These are phyloP conservation scores for Amphiura filiformis DNA, from an alignment of 35 echinoderm and acorn worm genomes.

Conservation along the genomic window DNA sequence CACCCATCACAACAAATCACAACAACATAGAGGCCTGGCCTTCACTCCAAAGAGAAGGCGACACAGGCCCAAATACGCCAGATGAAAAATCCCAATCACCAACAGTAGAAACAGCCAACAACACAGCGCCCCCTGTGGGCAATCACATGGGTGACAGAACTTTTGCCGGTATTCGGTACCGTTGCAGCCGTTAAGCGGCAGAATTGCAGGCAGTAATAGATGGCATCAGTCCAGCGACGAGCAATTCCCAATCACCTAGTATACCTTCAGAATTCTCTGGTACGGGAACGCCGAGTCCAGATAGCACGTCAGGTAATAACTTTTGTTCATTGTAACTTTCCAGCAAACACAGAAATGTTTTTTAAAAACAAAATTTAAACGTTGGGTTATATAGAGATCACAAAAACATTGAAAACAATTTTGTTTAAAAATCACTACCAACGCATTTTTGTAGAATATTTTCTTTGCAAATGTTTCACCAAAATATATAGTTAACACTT, in stretches of 20 bases:
- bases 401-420: too few species aligned
- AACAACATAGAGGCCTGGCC: constrained; percentile 28
- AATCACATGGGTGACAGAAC: neutral
- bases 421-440: too few species aligned
- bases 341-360: too few species aligned
- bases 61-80: neutral
- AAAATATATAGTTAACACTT: too few species aligned
- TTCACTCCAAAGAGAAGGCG: constrained; percentile 9
- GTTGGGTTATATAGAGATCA: too few species aligned
- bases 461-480: too few species aligned
- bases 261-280: constrained; percentile 4
- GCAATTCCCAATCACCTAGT: neutral
- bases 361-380: too few species aligned
- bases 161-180: neutral
- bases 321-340: too few species aligned
- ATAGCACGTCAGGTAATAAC: neutral
- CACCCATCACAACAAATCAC: constrained; percentile 36
- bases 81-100: neutral
- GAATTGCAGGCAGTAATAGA: neutral
- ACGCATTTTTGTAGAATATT: too few species aligned
- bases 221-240: neutral
- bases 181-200: constrained; percentile 1
- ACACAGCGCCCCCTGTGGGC: neutral
- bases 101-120: neutral
- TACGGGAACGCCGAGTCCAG: neutral